A percentile compares a stretch with the other conserved stretches of the same genome.
Evolutionary conservation across 2,113 vertebrate species (phyloP).

Genomic region (Phalacrocorax carbo): DNA sequence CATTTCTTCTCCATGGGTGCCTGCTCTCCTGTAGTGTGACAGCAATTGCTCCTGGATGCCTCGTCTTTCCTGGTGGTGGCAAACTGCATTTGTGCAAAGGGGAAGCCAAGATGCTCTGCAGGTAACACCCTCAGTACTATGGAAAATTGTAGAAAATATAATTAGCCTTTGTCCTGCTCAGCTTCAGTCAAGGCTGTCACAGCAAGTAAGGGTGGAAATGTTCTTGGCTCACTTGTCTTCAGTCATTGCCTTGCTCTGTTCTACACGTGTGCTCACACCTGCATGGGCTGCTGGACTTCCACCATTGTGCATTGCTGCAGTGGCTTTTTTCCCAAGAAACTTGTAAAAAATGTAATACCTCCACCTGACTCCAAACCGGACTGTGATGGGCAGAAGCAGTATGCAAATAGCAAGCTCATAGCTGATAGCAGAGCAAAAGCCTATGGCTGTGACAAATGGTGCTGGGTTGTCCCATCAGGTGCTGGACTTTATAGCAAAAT

Average conservation of each 20-base stretch:
- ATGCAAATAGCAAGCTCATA: not conserved
- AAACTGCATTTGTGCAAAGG: not conserved
- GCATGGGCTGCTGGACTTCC: not conserved
- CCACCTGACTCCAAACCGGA: not conserved
- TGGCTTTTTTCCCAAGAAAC: not conserved
- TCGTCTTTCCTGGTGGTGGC: not conserved
- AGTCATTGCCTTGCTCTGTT: not conserved
- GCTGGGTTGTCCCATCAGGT: not conserved
- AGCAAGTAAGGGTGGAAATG: not conserved
- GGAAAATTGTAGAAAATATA: not conserved
- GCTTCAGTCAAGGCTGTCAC: not conserved
- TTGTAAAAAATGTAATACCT: not conserved
- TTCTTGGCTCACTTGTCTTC: not conserved
- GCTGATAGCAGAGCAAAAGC: not conserved
- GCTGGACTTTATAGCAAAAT: not conserved
- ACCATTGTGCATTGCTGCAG: not conserved
- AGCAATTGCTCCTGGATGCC: not conserved
- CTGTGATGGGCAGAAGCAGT: not conserved
- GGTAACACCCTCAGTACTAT: not conserved
- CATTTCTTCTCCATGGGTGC: not conserved
- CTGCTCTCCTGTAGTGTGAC: not conserved
- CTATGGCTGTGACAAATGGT: not conserved
- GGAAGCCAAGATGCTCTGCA: not conserved
- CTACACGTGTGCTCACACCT: not conserved
- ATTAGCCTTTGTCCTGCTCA: not conserved